phyloP scores from a whole-genome alignment of 2,113 vertebrate species.

The Naja naja region DNA sequence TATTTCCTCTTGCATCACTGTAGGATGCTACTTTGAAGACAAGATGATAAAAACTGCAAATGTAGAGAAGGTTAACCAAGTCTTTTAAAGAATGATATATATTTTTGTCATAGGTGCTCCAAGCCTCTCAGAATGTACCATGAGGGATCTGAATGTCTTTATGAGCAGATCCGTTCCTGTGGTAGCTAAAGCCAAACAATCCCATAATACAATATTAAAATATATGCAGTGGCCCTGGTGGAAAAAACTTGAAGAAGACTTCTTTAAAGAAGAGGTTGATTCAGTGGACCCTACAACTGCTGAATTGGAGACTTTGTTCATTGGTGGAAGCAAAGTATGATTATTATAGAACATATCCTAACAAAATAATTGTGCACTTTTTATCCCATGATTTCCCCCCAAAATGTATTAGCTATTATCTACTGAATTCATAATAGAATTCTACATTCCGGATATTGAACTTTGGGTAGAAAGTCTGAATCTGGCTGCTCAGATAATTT shows the following conservation, averaged over 20 bases:
- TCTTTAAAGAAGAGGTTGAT: constrained; percentile 60
- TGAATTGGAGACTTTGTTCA: constrained; percentile 79
- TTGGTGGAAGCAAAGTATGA: constrained; percentile 71
- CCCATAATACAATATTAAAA: constrained; percentile 80
- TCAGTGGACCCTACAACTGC: constrained; percentile 68
- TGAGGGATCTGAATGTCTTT: constrained; percentile 73
- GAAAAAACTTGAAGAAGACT: constrained; percentile 82
- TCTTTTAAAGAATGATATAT: background rate
- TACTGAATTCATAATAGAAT: background rate
- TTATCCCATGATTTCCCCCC: background rate
- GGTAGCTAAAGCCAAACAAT: constrained; percentile 79
- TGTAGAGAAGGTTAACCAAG: background rate
- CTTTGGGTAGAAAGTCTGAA: background rate
- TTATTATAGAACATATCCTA: constrained; percentile 29
- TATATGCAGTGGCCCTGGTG: constrained; percentile 83
- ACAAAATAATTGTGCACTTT: background rate
- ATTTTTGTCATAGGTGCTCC: constrained; percentile 78
- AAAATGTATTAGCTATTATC: background rate
- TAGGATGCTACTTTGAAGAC: background rate
- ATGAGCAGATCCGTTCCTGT: constrained; percentile 80
- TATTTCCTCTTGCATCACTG: background rate
- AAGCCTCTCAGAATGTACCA: constrained; percentile 69
- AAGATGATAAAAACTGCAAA: background rate
- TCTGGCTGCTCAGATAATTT: background rate
- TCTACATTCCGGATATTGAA: background rate